Evolutionary conservation across 2,888 invertebrate species (phyloP), one percentile per base, ranked within the genome.

Genomic region (Osmoderma eremita): DNA sequence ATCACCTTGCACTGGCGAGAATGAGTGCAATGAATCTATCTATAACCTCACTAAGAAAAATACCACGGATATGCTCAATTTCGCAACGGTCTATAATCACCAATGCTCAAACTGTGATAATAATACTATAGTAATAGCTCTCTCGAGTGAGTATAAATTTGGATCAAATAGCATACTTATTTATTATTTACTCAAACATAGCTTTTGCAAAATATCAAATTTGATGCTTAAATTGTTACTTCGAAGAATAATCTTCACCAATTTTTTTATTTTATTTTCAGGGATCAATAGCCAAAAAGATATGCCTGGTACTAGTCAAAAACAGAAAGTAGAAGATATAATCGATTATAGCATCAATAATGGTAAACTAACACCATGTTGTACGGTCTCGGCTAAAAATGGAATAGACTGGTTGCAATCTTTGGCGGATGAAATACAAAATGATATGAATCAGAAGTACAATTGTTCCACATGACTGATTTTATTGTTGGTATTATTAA

Each of bases 71-170:
- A 22, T 15, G 6, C 30, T 61, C 30, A 77, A 77, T 63, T 78
- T 78, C 56, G 75, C 75, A 0, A 72, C 65, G 24, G 69, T 75
- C 12, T 78, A 77, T 66, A 77, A 77, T 68, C 77, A 75, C 18
- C 53, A 67, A 48, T 66, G 48, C 10, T 45, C 54, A 39, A 42
- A 69, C 48, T 62, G 61, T 38, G 65, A 68, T 63, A 71, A 70
- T 30, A 39, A 56, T 49, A 69, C 69, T 2, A 36, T 73, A 22
- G 38, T 51, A 5, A 63, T 73, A 39, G 71, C 71, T 39, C 70
- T 71, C 63, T 18, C 71, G 62, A 70, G 73, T 73, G 48, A 22
- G 69, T 36, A 42, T 17, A 42, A 42, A 17, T n/a, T 15, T 3
- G 1, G 4, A 15, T 42, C n/a, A 12, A 41, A 13, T n/a, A n/a